Conservation (phyloP, 2,888 invertebrate species). For the Tiliacea citrago region DNA sequence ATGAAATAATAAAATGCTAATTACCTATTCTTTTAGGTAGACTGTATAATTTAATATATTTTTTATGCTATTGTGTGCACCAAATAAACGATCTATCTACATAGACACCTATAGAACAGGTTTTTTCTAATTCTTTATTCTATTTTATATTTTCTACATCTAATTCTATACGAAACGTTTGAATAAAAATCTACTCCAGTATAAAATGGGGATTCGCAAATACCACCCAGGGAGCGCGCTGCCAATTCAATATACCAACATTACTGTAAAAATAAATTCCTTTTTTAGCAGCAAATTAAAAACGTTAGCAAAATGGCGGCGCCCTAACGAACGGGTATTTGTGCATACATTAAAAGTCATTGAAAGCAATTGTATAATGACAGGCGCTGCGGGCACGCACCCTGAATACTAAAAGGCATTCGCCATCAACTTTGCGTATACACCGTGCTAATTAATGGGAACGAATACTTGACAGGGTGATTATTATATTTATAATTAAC, state of each 20-base stretch:
- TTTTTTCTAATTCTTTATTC: background rate
- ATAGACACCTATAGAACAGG: background rate
- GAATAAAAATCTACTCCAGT: conserved; percentile 40
- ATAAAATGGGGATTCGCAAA: conserved; percentile 34
- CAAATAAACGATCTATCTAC: no score
- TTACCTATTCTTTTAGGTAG: background rate
- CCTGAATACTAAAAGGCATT: conserved; percentile 52
- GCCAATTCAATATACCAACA: conserved; percentile 40
- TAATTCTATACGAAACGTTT: conserved; percentile 18
- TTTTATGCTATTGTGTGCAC: no score
- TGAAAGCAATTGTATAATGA: conserved; percentile 64
- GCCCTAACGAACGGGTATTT: conserved; percentile 58
- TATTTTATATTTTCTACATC: conserved; percentile 7
- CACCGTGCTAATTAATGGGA: conserved; percentile 20
- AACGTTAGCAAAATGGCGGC: conserved; percentile 55
- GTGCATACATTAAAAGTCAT: conserved; percentile 66
- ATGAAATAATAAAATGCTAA: background rate
- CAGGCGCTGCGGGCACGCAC: conserved; percentile 40
- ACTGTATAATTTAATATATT: background rate
- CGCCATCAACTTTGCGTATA: conserved; percentile 34
- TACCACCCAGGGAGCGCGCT: conserved; percentile 24
- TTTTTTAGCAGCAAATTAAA: conserved; percentile 52
- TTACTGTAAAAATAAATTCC: conserved; percentile 38
- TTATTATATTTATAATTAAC: conserved; percentile 47
- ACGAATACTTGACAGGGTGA: conserved; percentile 21